Conservation (phyloP, 2,113 vertebrate genomes). For the Gallinago jamesoni region DNA sequence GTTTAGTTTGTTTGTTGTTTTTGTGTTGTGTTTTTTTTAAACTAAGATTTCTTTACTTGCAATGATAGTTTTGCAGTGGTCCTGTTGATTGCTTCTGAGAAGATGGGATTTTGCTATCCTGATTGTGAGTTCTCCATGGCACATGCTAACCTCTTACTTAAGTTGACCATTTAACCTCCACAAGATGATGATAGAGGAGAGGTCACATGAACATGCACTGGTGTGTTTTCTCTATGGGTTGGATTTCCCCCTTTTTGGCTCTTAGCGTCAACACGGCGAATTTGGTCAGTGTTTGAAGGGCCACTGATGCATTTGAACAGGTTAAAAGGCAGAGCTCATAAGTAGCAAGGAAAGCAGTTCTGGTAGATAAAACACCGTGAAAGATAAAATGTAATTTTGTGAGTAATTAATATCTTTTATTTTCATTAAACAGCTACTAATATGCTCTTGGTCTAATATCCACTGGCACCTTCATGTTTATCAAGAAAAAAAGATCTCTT, state of each 20-base stretch:
- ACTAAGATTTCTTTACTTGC: not conserved
- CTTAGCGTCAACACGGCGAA: not conserved
- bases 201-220: not conserved
- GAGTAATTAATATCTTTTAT: conserved; percentile 34
- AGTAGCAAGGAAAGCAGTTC: not conserved
- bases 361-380: not conserved
- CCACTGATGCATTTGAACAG: not conserved
- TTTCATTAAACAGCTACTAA: conserved; percentile 7
- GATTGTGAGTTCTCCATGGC: not conserved
- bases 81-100: not conserved
- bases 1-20: not conserved
- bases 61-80: not conserved
- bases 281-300: not conserved
- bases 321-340: not conserved
- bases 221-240: not conserved
- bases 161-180: not conserved
- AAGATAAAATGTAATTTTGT: conserved; percentile 20
- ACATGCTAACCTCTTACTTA: not conserved
- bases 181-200: not conserved
- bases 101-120: not conserved
- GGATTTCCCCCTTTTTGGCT: not conserved
- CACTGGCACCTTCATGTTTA: not conserved
- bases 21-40: not conserved
- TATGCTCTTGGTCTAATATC: conserved; percentile 2
- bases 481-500: conserved; percentile 20